phyloP scores from a whole-genome alignment of 1,140 invertebrate genomes.

The Drosophila melanica region DNA sequence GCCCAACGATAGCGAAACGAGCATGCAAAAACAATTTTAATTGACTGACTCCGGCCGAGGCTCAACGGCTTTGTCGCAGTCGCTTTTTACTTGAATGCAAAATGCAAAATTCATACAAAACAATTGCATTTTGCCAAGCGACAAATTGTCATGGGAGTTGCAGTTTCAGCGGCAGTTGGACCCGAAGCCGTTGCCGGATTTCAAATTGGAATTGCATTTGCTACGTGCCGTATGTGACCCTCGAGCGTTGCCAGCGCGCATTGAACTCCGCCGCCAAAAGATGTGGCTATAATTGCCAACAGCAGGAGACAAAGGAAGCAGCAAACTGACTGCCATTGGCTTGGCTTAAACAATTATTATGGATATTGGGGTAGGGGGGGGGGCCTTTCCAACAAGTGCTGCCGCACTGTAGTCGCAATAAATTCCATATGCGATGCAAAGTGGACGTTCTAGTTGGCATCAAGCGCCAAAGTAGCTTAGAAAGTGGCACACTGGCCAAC shows the following conservation, averaged over 20 bases:
- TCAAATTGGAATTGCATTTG: slow-evolving; percentile 26
- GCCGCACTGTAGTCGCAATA: slow-evolving; percentile 39
- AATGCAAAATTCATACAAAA: slow-evolving; percentile 72
- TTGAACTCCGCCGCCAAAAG: slow-evolving; percentile 67
- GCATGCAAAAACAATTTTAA: slow-evolving; percentile 79
- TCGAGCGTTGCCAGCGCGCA: slow-evolving; percentile 59
- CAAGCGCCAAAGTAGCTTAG: slow-evolving; percentile 35
- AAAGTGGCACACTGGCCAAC: slow-evolving; percentile 74
- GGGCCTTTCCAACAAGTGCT: background rate
- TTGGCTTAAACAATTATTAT: slow-evolving; percentile 20
- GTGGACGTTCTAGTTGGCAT: slow-evolving; percentile 73
- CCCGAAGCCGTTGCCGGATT: slow-evolving; percentile 11
- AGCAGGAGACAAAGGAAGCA: slow-evolving; percentile 20
- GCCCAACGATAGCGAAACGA: slow-evolving; percentile 79
- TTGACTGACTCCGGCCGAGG: slow-evolving; percentile 57
- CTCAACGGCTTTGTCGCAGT: background rate
- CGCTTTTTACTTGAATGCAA: slow-evolving; percentile 34
- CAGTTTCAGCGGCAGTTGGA: background rate
- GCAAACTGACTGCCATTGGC: slow-evolving; percentile 1
- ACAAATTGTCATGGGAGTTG: slow-evolving; percentile 82
- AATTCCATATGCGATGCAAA: slow-evolving; percentile 69
- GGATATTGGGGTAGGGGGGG: slow-evolving; percentile 12
- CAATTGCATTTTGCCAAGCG: slow-evolving; percentile 76
- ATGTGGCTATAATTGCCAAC: slow-evolving; percentile 32
- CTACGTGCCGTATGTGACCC: slow-evolving; percentile 61